Base-by-base conservation (phyloP, 1,140 invertebrate species). In the Limonius californicus region DNA sequence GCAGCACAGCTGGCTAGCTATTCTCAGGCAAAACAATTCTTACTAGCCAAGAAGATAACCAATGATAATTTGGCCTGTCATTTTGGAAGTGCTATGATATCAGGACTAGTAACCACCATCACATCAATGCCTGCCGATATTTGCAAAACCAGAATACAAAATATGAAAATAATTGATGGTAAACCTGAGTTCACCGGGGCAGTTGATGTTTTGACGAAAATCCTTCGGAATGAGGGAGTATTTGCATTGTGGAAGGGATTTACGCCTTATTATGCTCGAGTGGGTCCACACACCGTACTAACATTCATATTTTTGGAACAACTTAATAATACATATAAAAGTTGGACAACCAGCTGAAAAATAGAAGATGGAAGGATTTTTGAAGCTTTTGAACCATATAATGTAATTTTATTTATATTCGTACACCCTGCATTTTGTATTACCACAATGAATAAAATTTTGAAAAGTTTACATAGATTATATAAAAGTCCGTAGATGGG, bases 171-270 rank as follows among this genome's bases (percentile, higher is more conserved):
- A 0, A 85, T 94, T 56, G 83, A 96, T 79, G 95, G 95, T 59
- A 94, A 93, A 73, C 94, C 95, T 12, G 96, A 99, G 77, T 99
- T 94, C 76, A 87, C 81, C 16, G 95, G 95, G 21, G 89, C 94
- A 16, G 27, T 91, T 2, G 92, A 95, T 77, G 97, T 99, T 0
- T 78, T 99, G n/a, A 73, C 77, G 0, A 91, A 88, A 77, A 87
- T 98, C 0, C 72, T 97, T 0, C 82, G 84, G 59, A 91, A 94
- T 47, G 97, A 99, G 83, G 98, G 98, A 7, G 79, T 97, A 6
- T 93, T 99, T 68, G 89, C 94, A 15, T 77, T 99, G 3, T 99
- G 98, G 98, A 99, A 99, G 82, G 98, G 97, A 53, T 99, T 99
- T 80, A 89, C 95, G 4, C 97, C 98, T 0, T 98, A 98, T 78